These are phyloP conservation scores for Hemiprocne comata DNA, from an alignment of 2,113 vertebrate species.

Conservation along the genomic window DNA sequence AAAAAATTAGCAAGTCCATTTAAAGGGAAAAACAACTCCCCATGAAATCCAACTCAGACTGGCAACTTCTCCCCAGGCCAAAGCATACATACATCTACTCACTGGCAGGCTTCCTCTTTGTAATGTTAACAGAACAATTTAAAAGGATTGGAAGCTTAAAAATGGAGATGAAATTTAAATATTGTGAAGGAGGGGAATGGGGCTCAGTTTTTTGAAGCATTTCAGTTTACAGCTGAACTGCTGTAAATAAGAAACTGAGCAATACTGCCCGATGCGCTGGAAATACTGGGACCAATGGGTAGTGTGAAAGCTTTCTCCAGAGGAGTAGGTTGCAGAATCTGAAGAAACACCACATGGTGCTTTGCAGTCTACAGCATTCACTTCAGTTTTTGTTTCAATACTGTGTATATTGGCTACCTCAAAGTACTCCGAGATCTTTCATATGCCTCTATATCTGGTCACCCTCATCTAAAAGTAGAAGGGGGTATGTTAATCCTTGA, in stretches of 20 bases:
- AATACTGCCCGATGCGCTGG: not conserved
- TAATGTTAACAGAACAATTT: conserved; percentile 44
- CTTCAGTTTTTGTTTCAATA: not conserved
- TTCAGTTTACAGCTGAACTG: not conserved
- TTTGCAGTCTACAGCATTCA: not conserved
- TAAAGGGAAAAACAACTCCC: conserved; percentile 44
- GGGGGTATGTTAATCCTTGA: not conserved
- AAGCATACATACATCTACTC: conserved; percentile 57
- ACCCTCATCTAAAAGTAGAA: not conserved
- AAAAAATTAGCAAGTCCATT: conserved; percentile 76
- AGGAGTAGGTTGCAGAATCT: not conserved
- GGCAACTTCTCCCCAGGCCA: conserved; percentile 56
- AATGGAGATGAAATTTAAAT: not conserved
- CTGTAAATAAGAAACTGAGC: not conserved
- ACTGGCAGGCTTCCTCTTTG: not conserved
- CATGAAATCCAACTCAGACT: conserved; percentile 52
- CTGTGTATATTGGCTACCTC: not conserved
- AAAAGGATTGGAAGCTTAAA: not conserved
- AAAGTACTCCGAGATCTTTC: not conserved
- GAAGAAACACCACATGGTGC: not conserved
- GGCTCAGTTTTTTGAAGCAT: not conserved
- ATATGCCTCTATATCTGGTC: not conserved
- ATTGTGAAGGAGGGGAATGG: not conserved
- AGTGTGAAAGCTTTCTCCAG: not conserved
- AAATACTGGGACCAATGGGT: not conserved